Conservation (phyloP, 2,797 vertebrate genomes). For the Oreonectes daqikongensis region DNA sequence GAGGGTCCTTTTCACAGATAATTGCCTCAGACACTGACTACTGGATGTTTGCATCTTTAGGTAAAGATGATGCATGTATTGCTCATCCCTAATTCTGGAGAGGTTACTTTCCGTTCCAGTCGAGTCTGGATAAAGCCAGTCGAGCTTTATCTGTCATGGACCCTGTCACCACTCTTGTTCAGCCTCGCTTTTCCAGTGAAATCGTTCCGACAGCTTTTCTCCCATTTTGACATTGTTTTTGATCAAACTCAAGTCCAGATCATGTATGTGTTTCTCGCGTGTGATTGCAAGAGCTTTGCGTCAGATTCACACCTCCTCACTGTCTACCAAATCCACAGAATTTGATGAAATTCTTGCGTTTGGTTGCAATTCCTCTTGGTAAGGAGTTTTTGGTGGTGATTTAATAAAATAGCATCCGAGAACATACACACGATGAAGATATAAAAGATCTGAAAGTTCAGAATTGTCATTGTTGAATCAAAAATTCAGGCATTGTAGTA, state of each 20-base stretch:
- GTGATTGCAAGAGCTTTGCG: conserved; percentile 44
- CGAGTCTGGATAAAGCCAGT: too few relatives aligned
- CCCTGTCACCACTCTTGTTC: not conserved
- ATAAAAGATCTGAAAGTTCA: not conserved
- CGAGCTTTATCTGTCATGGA: too few relatives aligned
- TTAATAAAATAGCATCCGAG: not conserved
- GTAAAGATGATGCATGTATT: not conserved
- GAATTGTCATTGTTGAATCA: not conserved
- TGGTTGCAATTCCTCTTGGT: not conserved
- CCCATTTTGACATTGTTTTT: conserved; percentile 12
- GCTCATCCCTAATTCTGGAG: conserved; percentile 32
- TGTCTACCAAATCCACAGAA: conserved; percentile 21
- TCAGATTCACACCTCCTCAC: conserved; percentile 29
- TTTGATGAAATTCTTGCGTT: conserved; percentile 30
- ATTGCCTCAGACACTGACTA: not conserved
- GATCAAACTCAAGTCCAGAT: conserved; percentile 26
- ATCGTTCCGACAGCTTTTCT: not conserved
- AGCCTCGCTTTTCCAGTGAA: not conserved
- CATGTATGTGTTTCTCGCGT: conserved; percentile 17
- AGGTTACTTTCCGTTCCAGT: conserved; percentile 7
- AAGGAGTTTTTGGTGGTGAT: not conserved
- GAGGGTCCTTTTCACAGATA: conserved; percentile 14
- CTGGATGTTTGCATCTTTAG: not conserved
- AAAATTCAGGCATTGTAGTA: not conserved
- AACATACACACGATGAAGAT: not conserved